Conservation (phyloP, 2,113 vertebrate species). For the Callocephalon fimbriatum region DNA sequence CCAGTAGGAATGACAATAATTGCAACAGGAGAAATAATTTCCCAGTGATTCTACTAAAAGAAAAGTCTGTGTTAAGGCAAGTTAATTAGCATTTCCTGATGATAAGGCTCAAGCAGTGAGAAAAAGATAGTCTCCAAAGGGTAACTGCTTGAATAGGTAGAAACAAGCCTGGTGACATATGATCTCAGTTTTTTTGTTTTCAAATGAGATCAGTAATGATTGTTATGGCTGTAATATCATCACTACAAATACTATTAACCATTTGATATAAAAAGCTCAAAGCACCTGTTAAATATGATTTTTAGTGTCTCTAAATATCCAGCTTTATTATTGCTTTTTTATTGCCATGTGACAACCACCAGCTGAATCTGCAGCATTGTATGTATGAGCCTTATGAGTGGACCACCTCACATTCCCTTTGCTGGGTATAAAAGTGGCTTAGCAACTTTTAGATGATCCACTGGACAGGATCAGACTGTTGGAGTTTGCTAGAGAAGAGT, state of each 20-base stretch:
- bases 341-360: neutral
- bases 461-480: neutral
- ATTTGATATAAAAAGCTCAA: neutral
- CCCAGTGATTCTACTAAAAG: neutral
- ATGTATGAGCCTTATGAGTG: neutral
- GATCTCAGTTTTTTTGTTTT: neutral
- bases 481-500: neutral
- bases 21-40: neutral
- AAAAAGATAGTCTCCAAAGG: neutral
- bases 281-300: neutral
- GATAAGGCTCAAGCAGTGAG: neutral
- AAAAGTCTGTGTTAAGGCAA: neutral
- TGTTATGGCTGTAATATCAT: neutral
- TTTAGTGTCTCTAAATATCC: neutral
- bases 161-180: neutral
- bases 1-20: neutral
- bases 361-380: neutral
- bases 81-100: neutral
- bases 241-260: neutral
- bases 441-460: neutral
- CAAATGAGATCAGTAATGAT: neutral
- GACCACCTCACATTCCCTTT: neutral
- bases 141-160: neutral
- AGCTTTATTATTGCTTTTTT: neutral
- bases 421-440: neutral